These are phyloP conservation scores for Brachionus plicatilis DNA, from an alignment of 1,140 invertebrate species.

Conservation along the genomic window DNA sequence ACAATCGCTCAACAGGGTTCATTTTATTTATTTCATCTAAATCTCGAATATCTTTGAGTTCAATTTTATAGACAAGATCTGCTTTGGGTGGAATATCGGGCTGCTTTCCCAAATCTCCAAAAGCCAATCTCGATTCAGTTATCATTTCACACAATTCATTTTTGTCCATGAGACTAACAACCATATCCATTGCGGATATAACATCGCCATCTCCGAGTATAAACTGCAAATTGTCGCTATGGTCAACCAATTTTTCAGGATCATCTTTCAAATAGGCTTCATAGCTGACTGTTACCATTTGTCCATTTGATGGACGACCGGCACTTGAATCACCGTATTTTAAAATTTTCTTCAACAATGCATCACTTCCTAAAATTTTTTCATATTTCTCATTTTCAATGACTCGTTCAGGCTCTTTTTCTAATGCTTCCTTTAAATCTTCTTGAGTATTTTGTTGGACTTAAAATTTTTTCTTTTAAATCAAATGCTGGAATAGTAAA, in stretches of 20 bases:
- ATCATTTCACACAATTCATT: conserved; percentile 31
- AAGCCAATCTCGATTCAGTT: background rate
- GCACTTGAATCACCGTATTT: background rate
- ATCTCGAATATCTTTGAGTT: conserved; percentile 14
- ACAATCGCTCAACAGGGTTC: conserved; percentile 7
- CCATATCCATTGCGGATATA: conserved; percentile 5
- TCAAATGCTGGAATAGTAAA: background rate
- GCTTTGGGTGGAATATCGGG: conserved; percentile 26
- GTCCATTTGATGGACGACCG: conserved; percentile 16
- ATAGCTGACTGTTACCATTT: conserved; percentile 27
- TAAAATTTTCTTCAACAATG: conserved; percentile 3
- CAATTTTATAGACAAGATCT: conserved; percentile 15
- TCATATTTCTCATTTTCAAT: conserved; percentile 8
- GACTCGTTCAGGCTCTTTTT: background rate
- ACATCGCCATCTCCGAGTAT: conserved; percentile 32
- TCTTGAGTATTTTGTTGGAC: background rate
- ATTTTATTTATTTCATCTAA: conserved; percentile 10
- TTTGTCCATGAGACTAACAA: conserved; percentile 26
- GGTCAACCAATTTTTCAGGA: conserved; percentile 6
- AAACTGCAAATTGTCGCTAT: conserved; percentile 11
- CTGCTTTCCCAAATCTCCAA: background rate
- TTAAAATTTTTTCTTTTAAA: background rate
- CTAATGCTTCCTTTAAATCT: conserved; percentile 3
- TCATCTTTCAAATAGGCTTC: conserved; percentile 38
- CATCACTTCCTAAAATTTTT: conserved; percentile 25